Conservation (phyloP, 2,113 vertebrate species). For the Perognathus longimembris region DNA sequence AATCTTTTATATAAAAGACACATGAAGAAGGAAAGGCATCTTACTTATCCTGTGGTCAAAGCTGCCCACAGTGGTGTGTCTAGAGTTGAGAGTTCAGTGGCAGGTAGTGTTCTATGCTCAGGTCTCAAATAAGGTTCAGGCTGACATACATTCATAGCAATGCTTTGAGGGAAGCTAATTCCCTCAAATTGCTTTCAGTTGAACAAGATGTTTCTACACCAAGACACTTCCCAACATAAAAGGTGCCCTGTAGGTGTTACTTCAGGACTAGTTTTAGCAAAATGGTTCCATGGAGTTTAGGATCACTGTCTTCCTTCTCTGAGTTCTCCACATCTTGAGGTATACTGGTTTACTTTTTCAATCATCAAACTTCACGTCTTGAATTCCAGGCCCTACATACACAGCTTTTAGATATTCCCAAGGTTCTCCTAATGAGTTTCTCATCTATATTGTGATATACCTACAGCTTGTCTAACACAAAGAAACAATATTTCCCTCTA, state of each 20-base stretch:
- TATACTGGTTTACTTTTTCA: background rate
- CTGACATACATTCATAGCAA: background rate
- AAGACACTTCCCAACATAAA: background rate
- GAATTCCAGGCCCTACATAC: background rate
- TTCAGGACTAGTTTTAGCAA: background rate
- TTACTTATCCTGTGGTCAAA: background rate
- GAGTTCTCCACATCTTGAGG: background rate
- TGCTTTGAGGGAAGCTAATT: background rate
- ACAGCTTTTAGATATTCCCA: background rate
- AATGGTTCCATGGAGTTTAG: background rate
- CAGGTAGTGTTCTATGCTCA: background rate
- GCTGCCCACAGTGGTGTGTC: background rate
- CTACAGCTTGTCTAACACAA: background rate
- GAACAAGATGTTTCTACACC: background rate
- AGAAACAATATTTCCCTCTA: no score
- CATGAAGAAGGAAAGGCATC: background rate
- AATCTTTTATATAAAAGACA: background rate
- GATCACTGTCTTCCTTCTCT: background rate
- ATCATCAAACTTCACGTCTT: background rate
- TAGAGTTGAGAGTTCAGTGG: background rate
- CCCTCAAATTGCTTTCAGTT: background rate
- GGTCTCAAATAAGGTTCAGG: background rate
- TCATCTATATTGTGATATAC: background rate
- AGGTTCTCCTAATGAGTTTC: background rate
- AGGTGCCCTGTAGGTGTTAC: no score